phyloP scores from a whole-genome alignment of 2,888 invertebrate species.

The Acleris holmiana region DNA sequence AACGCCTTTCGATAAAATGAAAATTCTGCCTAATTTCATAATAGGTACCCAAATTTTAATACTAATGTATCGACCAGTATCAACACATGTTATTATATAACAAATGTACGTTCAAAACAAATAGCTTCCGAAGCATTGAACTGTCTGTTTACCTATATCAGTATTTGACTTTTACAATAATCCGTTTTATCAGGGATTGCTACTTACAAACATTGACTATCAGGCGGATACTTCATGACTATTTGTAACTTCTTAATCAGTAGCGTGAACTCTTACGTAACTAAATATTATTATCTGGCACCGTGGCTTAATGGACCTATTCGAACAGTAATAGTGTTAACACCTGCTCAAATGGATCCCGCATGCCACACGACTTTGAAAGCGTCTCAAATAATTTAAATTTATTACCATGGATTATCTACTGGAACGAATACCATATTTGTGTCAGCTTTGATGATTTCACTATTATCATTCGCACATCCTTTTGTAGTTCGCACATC shows the following conservation, averaged over 20 bases:
- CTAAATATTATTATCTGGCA: constrained; percentile 35
- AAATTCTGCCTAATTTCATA: no score
- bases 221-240: constrained; percentile 15
- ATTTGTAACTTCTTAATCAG: constrained; percentile 38
- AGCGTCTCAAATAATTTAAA: constrained; percentile 38
- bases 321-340: constrained; percentile 35
- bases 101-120: background rate
- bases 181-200: constrained; percentile 22
- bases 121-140: background rate
- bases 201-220: constrained; percentile 19
- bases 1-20: no score
- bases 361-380: constrained; percentile 26
- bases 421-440: constrained; percentile 43
- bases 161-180: constrained; percentile 21
- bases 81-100: constrained; percentile 1
- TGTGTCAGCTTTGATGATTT: constrained; percentile 26
- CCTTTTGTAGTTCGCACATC: constrained; percentile 3
- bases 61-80: no score
- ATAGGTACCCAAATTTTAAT: no score
- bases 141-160: constrained; percentile 3
- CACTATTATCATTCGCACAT: background rate
- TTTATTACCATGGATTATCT: constrained; percentile 43
- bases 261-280: constrained; percentile 30
- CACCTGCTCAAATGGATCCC: constrained; percentile 41
- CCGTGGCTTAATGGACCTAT: constrained; percentile 32